Evolutionary conservation across 1,140 invertebrate species (phyloP), one percentile per base, ranked within the genome.

Genomic region (Drosophila dunni): DNA sequence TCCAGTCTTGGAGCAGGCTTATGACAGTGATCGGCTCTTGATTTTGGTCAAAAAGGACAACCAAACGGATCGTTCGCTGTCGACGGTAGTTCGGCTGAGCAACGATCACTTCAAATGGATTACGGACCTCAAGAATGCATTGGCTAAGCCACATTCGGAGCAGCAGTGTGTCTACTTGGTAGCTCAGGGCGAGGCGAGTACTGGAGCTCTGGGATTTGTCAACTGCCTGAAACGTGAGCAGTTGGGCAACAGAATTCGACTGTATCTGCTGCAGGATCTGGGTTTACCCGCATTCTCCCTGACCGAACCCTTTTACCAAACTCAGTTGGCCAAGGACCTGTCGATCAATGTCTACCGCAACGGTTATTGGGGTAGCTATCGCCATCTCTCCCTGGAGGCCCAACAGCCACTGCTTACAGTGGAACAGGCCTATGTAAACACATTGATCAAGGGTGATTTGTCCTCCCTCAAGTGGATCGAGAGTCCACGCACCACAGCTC

Each of bases 381-480:
- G 97, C 13, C 97, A 99, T 91, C 88, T 98, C 38, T 93, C 93
- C 11, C 90, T 96, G 50, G 94, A 96, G 48, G 92, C 92, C 6
- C 94, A 94, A 24, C 92, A 93, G 0, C 93, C 94, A 0, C 94
- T 94, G 1, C 91, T 96, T 72, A 94, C 95, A 70, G 96, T 97
- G 13, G 95, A 97, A 78, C 96, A 99, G 93, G 98, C 98, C 2
- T 99, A 98, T 91, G 96, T 99, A 2, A 99, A 99, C 92, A 96
- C 97, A 4, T 88, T 98, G 42, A 95, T 95, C 3, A 94, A 98
- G 76, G 98, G 90, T 63, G 98, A 99, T 93, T 94, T 99, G 29
- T 96, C 97, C 1, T 98, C 97, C 88, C 94, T 99, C 7, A 95
- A 95, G 53, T 99, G 98, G 98, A 96, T 99, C 68, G 97, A 99